Evolutionary conservation across 1,140 invertebrate species (phyloP).

Genomic region (Uloborus diversus): DNA sequence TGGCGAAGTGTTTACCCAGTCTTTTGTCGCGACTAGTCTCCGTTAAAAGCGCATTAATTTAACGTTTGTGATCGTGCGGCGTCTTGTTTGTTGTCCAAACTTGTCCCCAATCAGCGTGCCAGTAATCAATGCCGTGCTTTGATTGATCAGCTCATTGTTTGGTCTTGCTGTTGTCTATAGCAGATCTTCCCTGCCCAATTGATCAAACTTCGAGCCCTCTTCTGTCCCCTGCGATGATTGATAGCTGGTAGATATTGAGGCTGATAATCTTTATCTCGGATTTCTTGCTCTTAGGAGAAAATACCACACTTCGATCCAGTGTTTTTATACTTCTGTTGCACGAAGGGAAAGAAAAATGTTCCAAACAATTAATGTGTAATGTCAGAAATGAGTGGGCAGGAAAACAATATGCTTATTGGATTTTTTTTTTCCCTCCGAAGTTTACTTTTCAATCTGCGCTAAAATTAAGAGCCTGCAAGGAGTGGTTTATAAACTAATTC

Average conservation of each 20-base stretch:
- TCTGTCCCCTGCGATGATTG: constrained; percentile 28
- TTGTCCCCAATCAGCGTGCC: constrained; percentile 22
- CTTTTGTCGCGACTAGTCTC: constrained; percentile 32
- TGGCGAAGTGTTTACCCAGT: constrained; percentile 27
- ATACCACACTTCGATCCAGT: too few species aligned
- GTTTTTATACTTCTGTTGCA: too few species aligned
- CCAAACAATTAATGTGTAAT: too few species aligned
- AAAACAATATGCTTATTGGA: too few species aligned
- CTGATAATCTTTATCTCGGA: constrained; percentile 45
- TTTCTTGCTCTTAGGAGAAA: background rate
- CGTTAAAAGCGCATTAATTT: constrained; percentile 48
- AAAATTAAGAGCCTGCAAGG: too few species aligned
- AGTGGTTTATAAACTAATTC: too few species aligned
- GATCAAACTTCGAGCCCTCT: constrained; percentile 22
- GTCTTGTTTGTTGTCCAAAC: constrained; percentile 32
- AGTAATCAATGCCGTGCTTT: constrained; percentile 30
- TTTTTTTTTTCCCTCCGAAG: too few species aligned
- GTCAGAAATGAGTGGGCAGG: too few species aligned
- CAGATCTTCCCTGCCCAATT: background rate
- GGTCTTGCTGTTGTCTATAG: constrained; percentile 41
- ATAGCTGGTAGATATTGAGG: constrained; percentile 41
- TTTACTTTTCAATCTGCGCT: too few species aligned
- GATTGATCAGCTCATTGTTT: constrained; percentile 52
- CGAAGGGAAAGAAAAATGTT: too few species aligned
- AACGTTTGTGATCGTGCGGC: background rate